Percentiles rank a stretch among this genome's conserved stretches.
These are phyloP conservation scores for Drosophila auraria DNA, from an alignment of 1,140 invertebrate species.

Conservation along the genomic window DNA sequence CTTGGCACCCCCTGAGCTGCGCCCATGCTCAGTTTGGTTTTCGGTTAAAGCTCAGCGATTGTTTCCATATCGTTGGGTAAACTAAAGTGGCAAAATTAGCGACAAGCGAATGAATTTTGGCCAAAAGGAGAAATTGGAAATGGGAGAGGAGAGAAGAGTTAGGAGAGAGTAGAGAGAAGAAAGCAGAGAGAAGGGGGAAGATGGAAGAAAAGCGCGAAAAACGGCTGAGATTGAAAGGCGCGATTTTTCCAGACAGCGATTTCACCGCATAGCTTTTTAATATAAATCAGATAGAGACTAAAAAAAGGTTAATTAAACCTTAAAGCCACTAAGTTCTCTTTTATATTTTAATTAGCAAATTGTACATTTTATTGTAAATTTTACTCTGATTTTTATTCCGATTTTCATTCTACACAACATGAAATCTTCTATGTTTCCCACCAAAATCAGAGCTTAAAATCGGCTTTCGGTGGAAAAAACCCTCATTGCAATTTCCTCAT, in stretches of 20 bases:
- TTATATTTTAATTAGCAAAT: too few relatives aligned
- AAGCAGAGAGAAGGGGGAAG: background rate
- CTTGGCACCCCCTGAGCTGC: background rate
- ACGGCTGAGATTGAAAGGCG: background rate
- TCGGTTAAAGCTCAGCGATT: constrained; percentile 65
- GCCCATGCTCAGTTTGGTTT: constrained; percentile 1
- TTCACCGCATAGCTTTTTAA: background rate
- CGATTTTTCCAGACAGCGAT: constrained; percentile 15
- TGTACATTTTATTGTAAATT: too few relatives aligned
- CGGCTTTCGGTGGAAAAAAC: background rate
- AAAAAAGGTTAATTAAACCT: background rate
- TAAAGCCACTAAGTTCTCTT: background rate
- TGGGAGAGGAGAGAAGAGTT: background rate
- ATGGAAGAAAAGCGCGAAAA: background rate
- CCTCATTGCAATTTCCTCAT: background rate
- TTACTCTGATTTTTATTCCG: too few relatives aligned
- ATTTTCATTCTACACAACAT: too few relatives aligned
- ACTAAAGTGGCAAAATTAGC: constrained; percentile 58
- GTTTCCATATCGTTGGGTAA: constrained; percentile 71
- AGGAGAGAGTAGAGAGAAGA: too few relatives aligned
- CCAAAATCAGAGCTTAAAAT: background rate
- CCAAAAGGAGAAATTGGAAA: constrained; percentile 4
- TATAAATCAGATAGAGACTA: background rate
- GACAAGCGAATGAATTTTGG: constrained; percentile 28
- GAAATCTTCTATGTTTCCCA: too few relatives aligned